A percentile compares a stretch with the other conserved stretches of the same genome.
phyloP scores from a whole-genome alignment of 2,113 vertebrate genomes.

The Climacteris rufus region DNA sequence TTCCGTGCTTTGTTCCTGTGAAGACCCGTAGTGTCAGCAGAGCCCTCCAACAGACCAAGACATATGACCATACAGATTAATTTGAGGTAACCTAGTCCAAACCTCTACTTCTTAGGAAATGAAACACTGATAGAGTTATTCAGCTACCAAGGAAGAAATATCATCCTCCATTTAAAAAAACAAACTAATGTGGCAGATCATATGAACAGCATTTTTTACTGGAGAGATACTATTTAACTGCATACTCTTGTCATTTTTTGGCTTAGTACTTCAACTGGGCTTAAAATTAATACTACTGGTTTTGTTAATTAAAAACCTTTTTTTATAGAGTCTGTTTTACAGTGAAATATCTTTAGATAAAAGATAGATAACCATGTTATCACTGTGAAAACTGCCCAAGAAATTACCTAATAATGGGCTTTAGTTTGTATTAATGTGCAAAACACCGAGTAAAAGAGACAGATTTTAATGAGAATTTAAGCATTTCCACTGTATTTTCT shows the following conservation, averaged over 20 bases:
- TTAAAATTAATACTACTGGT: neutral
- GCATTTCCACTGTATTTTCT: neutral
- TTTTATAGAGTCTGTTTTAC: neutral
- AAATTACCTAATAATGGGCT: neutral
- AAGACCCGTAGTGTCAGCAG: neutral
- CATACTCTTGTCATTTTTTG: neutral
- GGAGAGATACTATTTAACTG: neutral
- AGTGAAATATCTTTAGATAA: neutral
- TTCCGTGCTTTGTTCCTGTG: neutral
- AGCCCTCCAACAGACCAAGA: neutral
- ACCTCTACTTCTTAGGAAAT: neutral
- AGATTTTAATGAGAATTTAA: neutral
- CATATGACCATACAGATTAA: rapidly evolving
- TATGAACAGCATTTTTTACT: neutral
- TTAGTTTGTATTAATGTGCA: neutral
- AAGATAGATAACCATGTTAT: neutral
- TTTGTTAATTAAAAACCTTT: neutral
- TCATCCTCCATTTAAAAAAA: neutral
- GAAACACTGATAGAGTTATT: neutral
- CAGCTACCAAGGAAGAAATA: neutral
- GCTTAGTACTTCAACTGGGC: neutral
- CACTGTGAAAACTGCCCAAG: neutral
- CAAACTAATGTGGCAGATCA: neutral
- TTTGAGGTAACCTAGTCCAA: neutral
- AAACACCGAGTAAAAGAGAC: neutral